Base-by-base conservation (phyloP, 53 echinoderm and acorn worm species). In the Apostichopus leukothele region DNA sequence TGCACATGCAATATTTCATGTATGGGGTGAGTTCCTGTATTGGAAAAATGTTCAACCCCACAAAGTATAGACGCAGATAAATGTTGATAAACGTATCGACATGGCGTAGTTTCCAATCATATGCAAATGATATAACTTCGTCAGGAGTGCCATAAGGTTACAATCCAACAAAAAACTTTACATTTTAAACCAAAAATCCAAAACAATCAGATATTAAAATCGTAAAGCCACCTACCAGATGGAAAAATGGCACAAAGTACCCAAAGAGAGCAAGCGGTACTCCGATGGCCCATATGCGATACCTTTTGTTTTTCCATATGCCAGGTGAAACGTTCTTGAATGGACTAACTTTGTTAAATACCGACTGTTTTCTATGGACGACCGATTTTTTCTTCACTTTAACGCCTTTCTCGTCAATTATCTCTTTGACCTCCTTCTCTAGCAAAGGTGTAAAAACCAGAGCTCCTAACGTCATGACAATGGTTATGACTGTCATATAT, bases 201-300 rank as follows among this genome's bases (percentile, higher is more conserved):
- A 57, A 55, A 4, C 1, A 10, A 9, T 57, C 57, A 57, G 1
- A 10, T 57, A 39, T 39, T 0, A 9, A 63, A 13, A 6, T 63
- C 4, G 8, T 7, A 13, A 0, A 63, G 63, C 55, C 39, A 86
- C 98, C 92, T 75, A 98, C 98, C 95, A 98, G 89, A 88, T 98
- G 98, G 60, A 96, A 94, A 75, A 97, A 97, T 5, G 98, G 98
- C 74, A 97, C 95, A 77, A 98, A 98, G 67, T 98, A 98, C 8
- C 98, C 98, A 10, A 98, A 93, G 10, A 95, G 60, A 9, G 93
- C 95, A 5, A 96, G 75, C 1, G 98, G 94, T 26, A 96, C 90
- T 16, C 94, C 94, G 66, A 97, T 90, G 26, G 92, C 92, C 98
- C 98, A 97, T 74, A 97, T 92, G 53, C 91, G 83, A 84, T 93